Percentiles rank a stretch among this genome's conserved stretches.
Evolutionary conservation across 1,140 invertebrate genomes (phyloP).

Genomic region (Acyrthosiphon pisum): DNA sequence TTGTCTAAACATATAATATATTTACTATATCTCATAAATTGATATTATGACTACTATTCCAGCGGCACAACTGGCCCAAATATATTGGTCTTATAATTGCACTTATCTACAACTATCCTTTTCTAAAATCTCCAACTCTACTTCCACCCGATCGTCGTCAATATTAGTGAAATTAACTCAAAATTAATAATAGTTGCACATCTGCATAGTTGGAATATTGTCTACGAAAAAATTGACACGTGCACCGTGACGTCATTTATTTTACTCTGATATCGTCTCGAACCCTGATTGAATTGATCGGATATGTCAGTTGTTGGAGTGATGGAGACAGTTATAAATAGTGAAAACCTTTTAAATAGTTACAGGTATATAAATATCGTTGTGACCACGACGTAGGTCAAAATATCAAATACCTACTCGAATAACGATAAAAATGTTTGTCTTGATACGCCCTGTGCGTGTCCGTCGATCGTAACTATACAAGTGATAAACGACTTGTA

Average conservation of each 20-base stretch:
- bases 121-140: neutral
- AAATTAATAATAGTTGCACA: neutral
- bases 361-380: neutral
- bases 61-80: too few species aligned
- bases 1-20: neutral
- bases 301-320: neutral
- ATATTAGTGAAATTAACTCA: neutral
- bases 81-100: too few species aligned
- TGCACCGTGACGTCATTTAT: neutral
- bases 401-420: neutral
- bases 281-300: neutral
- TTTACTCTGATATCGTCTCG: neutral
- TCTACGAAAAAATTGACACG: neutral
- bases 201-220: neutral
- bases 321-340: neutral
- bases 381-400: neutral
- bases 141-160: too few species aligned
- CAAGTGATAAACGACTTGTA: neutral
- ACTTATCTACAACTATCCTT: too few species aligned
- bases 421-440: neutral
- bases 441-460: neutral
- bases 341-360: neutral
- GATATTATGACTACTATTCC: too few species aligned
- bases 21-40: too few species aligned
- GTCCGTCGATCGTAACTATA: neutral